Conservation (phyloP, 2,888 invertebrate species). For the Platycnemis pennipes region DNA sequence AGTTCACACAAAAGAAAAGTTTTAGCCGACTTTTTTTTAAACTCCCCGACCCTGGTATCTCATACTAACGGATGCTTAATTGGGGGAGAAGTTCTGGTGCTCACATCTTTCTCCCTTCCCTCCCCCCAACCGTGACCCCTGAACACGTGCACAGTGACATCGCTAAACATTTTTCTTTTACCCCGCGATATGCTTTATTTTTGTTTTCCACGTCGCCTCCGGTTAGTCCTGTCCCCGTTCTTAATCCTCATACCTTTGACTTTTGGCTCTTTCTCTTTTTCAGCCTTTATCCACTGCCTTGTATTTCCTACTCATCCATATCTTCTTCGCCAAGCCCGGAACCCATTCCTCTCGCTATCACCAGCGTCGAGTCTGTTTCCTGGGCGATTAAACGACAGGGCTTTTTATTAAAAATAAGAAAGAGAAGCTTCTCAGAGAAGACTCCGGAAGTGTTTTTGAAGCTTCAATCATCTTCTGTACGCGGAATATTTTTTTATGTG, state of each 20-base stretch:
- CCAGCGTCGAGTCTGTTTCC: neutral
- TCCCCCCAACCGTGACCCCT: too few species aligned
- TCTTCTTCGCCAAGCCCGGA: neutral
- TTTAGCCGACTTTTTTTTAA: neutral
- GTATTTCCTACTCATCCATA: neutral
- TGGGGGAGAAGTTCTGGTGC: neutral
- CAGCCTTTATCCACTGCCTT: neutral
- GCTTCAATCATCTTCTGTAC: neutral
- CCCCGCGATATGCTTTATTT: neutral
- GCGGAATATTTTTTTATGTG: neutral
- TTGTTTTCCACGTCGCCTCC: too few species aligned
- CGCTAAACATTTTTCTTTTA: neutral
- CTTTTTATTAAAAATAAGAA: neutral
- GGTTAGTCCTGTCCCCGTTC: too few species aligned
- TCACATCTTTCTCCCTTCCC: too few species aligned
- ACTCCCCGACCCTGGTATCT: neutral
- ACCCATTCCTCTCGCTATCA: neutral
- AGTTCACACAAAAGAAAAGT: neutral
- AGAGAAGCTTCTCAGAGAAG: neutral
- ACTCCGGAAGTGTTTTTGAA: neutral
- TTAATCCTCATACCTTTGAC: too few species aligned
- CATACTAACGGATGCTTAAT: constrained; percentile 1
- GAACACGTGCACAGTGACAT: too few species aligned
- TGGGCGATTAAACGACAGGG: neutral
- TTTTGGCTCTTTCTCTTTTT: neutral